Conservation (phyloP, 2,888 invertebrate species). For the Oscheius sp. region DNA sequence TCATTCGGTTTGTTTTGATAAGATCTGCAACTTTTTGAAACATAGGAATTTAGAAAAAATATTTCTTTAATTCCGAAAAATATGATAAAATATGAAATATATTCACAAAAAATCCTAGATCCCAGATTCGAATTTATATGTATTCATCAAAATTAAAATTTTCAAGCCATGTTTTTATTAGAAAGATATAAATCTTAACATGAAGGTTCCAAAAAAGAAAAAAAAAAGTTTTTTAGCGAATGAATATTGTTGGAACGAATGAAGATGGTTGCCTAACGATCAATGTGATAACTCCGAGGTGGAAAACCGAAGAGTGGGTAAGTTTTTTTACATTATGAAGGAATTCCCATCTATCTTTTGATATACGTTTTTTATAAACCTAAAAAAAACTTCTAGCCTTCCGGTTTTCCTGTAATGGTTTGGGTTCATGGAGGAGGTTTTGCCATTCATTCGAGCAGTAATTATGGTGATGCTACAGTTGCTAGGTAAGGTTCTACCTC, state of each 20-base stretch:
- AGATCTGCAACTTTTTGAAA: too few relatives aligned
- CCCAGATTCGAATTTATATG: too few relatives aligned
- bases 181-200: too few relatives aligned
- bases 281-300: slow-evolving; percentile 55
- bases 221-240: slow-evolving; percentile 22
- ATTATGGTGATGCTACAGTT: slow-evolving; percentile 46
- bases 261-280: slow-evolving; percentile 55
- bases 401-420: slow-evolving; percentile 56
- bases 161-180: too few relatives aligned
- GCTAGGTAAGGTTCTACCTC: slow-evolving; percentile 22
- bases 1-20: too few relatives aligned
- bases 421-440: slow-evolving; percentile 61
- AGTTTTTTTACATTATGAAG: background rate
- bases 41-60: background rate
- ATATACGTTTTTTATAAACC: background rate
- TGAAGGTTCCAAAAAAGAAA: too few relatives aligned
- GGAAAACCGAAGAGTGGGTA: slow-evolving; percentile 39
- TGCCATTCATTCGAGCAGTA: slow-evolving; percentile 45
- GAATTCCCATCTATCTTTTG: too few relatives aligned
- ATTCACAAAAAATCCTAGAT: too few relatives aligned
- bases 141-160: too few relatives aligned
- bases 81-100: too few relatives aligned
- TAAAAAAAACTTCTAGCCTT: slow-evolving; percentile 27
- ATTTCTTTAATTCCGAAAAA: too few relatives aligned
- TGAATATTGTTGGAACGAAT: slow-evolving; percentile 44